A percentile compares a stretch with the other conserved stretches of the same genome.
These are phyloP conservation scores for Meloe dianella DNA, from an alignment of 2,888 invertebrate genomes.

Conservation along the genomic window DNA sequence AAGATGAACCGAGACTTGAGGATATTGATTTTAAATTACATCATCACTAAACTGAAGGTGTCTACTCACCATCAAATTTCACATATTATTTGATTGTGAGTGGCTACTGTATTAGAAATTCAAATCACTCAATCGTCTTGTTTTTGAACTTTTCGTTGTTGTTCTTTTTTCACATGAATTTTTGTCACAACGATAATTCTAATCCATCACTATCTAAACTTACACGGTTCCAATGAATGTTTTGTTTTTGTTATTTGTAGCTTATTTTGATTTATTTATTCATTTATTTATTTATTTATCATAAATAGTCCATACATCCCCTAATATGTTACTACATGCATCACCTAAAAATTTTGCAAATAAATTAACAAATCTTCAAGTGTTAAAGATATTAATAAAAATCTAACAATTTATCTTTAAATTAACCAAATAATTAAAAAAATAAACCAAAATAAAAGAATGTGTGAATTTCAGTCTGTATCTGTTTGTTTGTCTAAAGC, in stretches of 20 bases:
- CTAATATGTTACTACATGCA: conserved; percentile 18
- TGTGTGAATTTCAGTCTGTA: no score
- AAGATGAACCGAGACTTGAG: no score
- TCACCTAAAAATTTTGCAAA: background rate
- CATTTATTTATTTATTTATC: no score
- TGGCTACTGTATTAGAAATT: background rate
- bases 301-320: background rate
- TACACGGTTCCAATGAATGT: conserved; percentile 28
- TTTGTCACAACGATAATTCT: conserved; percentile 7
- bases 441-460: no score
- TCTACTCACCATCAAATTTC: background rate
- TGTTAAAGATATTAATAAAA: background rate
- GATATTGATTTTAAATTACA: no score
- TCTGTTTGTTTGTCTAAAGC: conserved; percentile 12
- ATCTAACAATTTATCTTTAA: conserved; percentile 3
- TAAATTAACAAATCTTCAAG: background rate
- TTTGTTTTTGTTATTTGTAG: conserved; percentile 6
- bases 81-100: background rate
- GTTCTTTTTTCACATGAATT: background rate
- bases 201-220: conserved; percentile 32
- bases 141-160: background rate
- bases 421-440: no score
- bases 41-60: no score
- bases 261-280: background rate
- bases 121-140: background rate